Base-by-base conservation (phyloP, 2,113 vertebrate genomes). In the Indicator maculatus region DNA sequence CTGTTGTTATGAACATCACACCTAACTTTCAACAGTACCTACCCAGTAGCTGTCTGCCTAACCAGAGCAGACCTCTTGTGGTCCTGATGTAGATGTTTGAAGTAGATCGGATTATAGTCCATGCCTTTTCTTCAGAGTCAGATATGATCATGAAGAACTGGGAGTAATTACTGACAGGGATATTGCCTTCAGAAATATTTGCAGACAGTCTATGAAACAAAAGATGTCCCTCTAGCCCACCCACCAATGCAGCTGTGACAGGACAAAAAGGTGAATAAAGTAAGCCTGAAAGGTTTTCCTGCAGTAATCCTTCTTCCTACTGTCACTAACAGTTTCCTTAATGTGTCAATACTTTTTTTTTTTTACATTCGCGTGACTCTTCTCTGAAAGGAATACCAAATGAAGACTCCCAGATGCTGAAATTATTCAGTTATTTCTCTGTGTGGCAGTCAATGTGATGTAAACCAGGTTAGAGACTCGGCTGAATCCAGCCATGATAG, bases 341-440 rank as follows among this genome's bases (percentile, higher is more conserved):
- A 77, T 55, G 36, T 94, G 90, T 90, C 94, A 79, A 76, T 96
- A 94, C 89, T 93, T 86, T 8, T 1, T 74, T 93, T 44, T 9
- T 1, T 74, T 92, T 84, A 36, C 45, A n/a, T 96, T 65, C 31
- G 12, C 84, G 58, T 88, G 80, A 58, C 67, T 55, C 6, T 85
- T 76, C 78, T 86, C 65, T 90, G 69, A 95, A 76, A 38, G 71
- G 87, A 96, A 87, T 90, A 44, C 67, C 67, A 75, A 76, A 83
- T 93, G 82, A 88, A 93, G 61, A 55, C 58, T 36, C 86, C 30
- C 80, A 79, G 70, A 87, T 79, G 61, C 76, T 87, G 63, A 92
- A 93, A 92, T 90, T 39, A 0, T 91, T 94, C 78, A 9, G 64
- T 89, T 94, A 63, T 73, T 94, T 84, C 67, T 73, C 4, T 21